Evolutionary conservation across 2,888 invertebrate genomes (phyloP).

Genomic region (Phytoseiulus persimilis): DNA sequence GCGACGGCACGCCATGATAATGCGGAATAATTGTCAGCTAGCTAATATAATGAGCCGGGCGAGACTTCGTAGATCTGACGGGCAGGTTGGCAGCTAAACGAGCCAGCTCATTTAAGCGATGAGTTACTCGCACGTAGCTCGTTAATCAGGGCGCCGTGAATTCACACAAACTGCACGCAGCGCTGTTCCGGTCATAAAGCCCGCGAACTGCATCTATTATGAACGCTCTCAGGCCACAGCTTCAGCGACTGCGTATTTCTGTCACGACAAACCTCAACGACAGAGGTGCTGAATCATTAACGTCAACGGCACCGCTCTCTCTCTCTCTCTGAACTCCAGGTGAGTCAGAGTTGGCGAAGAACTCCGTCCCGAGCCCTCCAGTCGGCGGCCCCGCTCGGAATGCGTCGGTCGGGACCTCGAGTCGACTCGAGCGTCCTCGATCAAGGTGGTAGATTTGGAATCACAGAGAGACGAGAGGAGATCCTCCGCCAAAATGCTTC

Average conservation of each 20-base stretch:
- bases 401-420: no score
- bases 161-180: not conserved
- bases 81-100: not conserved
- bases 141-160: slow-evolving; percentile 5
- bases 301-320: not conserved
- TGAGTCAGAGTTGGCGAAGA: no score
- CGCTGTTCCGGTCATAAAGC: not conserved
- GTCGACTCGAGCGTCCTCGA: no score
- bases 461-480: not conserved
- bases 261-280: not conserved
- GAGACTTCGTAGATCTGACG: not conserved
- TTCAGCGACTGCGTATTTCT: not conserved
- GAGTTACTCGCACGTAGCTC: slow-evolving; percentile 5
- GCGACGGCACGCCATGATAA: not conserved
- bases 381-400: no score
- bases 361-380: no score
- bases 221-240: not conserved
- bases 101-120: not conserved
- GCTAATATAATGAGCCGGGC: not conserved
- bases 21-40: not conserved
- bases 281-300: not conserved
- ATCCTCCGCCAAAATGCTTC: not conserved
- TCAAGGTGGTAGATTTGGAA: no score
- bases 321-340: no score
- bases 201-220: not conserved